phyloP scores from a whole-genome alignment of 2,113 vertebrate species.

The Columbina picui region DNA sequence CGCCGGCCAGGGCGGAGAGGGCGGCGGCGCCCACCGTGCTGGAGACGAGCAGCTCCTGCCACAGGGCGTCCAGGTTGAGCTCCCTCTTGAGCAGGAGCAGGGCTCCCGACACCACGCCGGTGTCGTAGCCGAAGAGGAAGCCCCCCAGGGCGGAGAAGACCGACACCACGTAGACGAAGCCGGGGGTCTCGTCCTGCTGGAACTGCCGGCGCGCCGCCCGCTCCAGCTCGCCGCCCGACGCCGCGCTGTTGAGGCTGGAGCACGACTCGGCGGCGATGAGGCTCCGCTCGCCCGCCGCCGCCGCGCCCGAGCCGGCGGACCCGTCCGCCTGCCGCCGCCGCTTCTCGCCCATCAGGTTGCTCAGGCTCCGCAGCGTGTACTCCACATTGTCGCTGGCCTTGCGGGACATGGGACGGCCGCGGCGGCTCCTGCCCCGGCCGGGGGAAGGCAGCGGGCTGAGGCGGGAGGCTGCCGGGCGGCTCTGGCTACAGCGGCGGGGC shows the following conservation, averaged over 20 bases:
- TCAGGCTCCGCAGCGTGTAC: constrained; percentile 92
- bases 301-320: constrained; percentile 33
- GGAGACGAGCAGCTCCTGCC: constrained; percentile 97
- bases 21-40: constrained; percentile 92
- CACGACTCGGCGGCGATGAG: constrained; percentile 85
- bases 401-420: constrained; percentile 87
- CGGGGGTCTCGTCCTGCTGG: constrained; percentile 86
- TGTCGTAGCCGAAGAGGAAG: constrained; percentile 97
- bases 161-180: constrained; percentile 82
- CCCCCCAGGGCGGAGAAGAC: constrained; percentile 93
- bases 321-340: constrained; percentile 83
- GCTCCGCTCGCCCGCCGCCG: constrained; percentile 83
- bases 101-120: constrained; percentile 94
- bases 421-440: constrained; percentile 19
- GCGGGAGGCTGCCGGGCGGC: background rate
- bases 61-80: constrained; percentile 87
- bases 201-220: constrained; percentile 92
- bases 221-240: constrained; percentile 84
- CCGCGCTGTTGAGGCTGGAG: constrained; percentile 84
- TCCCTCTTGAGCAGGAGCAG: constrained; percentile 93
- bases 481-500: background rate
- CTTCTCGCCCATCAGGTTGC: constrained; percentile 92
- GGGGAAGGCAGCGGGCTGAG: background rate
- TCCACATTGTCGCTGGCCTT: constrained; percentile 89
- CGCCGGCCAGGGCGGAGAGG: constrained; percentile 86